These are phyloP conservation scores for Malacoraja senta DNA, from an alignment of 2,797 vertebrate species.

Conservation along the genomic window DNA sequence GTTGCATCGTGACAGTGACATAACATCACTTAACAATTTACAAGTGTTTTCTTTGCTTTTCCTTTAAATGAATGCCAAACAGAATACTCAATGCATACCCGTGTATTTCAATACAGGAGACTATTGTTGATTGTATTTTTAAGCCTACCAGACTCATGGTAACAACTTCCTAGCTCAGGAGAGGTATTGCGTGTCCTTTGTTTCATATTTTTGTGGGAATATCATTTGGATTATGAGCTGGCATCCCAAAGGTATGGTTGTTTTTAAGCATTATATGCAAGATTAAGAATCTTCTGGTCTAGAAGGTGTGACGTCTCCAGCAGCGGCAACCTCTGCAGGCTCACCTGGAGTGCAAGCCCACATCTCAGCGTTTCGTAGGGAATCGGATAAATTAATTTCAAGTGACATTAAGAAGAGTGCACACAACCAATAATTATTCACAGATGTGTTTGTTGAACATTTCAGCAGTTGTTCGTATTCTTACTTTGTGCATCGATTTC, in stretches of 20 bases:
- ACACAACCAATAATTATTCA: not conserved
- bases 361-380: conserved; percentile 20
- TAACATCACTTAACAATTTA: conserved; percentile 15
- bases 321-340: conserved; percentile 29
- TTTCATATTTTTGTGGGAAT: conserved; percentile 23
- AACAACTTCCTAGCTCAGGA: not conserved
- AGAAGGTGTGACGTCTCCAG: conserved; percentile 27
- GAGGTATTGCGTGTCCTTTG: conserved; percentile 19
- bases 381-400: conserved; percentile 28
- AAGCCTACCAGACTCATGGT: conserved; percentile 8
- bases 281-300: conserved; percentile 28
- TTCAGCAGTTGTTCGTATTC: conserved; percentile 21
- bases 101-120: conserved; percentile 3
- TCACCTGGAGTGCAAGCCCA: conserved; percentile 24
- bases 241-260: conserved; percentile 31
- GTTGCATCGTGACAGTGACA: not conserved
- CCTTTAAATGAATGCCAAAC: conserved; percentile 22
- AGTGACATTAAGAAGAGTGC: conserved; percentile 19
- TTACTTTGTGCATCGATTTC: conserved; percentile 26
- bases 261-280: conserved; percentile 28
- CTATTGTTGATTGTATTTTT: conserved; percentile 22
- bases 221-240: conserved; percentile 2
- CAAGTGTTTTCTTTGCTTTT: conserved; percentile 15
- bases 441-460: conserved; percentile 13
- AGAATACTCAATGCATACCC: conserved; percentile 10